Conservation (phyloP, 1,140 invertebrate species). For the Gryllus bimaculatus region DNA sequence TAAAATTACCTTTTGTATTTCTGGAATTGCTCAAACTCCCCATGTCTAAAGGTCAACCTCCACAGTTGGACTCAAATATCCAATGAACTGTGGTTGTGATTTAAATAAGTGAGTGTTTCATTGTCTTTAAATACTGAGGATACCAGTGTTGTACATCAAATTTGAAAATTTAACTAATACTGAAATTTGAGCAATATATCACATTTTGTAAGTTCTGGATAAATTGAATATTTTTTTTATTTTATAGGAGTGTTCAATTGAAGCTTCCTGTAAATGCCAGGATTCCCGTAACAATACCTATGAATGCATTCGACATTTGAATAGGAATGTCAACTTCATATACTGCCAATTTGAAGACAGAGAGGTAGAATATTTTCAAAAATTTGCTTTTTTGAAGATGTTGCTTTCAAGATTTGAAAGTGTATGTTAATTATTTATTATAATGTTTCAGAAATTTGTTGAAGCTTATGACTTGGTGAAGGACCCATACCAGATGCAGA, state of each 20-base stretch:
- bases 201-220: background rate
- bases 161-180: background rate
- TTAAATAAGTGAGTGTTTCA: background rate
- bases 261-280: slow-evolving; percentile 69
- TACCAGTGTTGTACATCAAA: background rate
- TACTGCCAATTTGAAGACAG: slow-evolving; percentile 67
- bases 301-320: slow-evolving; percentile 56
- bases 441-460: slow-evolving; percentile 46
- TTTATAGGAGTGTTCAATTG: slow-evolving; percentile 50
- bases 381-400: background rate
- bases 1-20: no score
- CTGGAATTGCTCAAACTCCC: no score
- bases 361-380: slow-evolving; percentile 41
- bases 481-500: slow-evolving; percentile 61
- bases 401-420: background rate
- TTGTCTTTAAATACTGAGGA: background rate
- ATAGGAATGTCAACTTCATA: slow-evolving; percentile 46
- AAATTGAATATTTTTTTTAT: slow-evolving; percentile 18
- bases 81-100: no score
- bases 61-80: no score
- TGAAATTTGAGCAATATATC: background rate
- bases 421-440: background rate
- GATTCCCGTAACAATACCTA: slow-evolving; percentile 78
- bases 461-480: slow-evolving; percentile 58
- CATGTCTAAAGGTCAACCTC: no score